Conservation (phyloP, 23 tunicate genomes). For the Pegea sp. region DNA sequence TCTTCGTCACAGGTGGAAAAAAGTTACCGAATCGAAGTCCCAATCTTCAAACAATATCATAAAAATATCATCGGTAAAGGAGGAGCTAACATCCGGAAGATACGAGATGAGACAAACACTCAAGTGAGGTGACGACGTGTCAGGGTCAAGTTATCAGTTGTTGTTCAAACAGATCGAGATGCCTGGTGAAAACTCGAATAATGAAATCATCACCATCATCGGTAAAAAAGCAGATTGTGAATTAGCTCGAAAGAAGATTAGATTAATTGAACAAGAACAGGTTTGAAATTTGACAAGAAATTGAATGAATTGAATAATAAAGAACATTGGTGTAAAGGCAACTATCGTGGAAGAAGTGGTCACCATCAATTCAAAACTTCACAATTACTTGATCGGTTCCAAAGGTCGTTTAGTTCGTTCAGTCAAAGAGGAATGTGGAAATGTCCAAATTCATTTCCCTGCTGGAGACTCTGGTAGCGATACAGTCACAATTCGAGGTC, state of each 20-base stretch:
- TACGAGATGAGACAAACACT: slow-evolving; percentile 90
- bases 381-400: slow-evolving; percentile 85
- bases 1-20: slow-evolving; percentile 38
- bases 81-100: slow-evolving; percentile 78
- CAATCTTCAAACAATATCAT: slow-evolving; percentile 95
- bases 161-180: slow-evolving; percentile 55
- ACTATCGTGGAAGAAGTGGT: slow-evolving; percentile 64
- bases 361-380: slow-evolving; percentile 63
- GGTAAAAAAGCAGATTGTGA: slow-evolving; percentile 88
- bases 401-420: slow-evolving; percentile 63
- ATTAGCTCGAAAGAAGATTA: slow-evolving; percentile 62
- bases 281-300: slow-evolving; percentile 8
- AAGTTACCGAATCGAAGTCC: slow-evolving; percentile 93
- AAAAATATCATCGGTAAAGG: slow-evolving; percentile 95
- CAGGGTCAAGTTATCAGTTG: neutral
- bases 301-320: neutral
- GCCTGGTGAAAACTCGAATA: slow-evolving; percentile 86
- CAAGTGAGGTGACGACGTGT: slow-evolving; percentile 26
- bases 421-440: slow-evolving; percentile 69
- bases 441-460: slow-evolving; percentile 88
- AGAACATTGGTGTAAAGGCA: slow-evolving; percentile 11
- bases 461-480: slow-evolving; percentile 69
- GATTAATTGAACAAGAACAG: slow-evolving; percentile 82
- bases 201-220: slow-evolving; percentile 80
- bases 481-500: slow-evolving; percentile 72